Evolutionary conservation across 2,888 invertebrate species (phyloP), one percentile per base, ranked within the genome.

Genomic region (Tetrapedia diversipes): DNA sequence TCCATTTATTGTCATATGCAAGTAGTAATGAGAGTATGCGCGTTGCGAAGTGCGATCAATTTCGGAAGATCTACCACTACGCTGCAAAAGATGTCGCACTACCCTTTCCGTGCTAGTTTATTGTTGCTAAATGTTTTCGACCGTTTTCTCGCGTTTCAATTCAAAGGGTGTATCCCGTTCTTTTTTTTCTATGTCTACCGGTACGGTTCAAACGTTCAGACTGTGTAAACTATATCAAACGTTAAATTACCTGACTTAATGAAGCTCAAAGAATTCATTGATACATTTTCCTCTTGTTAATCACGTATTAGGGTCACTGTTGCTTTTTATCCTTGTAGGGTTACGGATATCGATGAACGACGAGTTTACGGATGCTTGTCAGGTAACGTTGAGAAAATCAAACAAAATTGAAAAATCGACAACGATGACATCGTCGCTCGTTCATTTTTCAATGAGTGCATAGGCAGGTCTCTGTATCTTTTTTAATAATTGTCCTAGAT

Each of bases 21-120:
- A 66, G 59, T 74, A 71, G 83, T 84, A 84, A 84, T 74, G 83
- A 85, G 83, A 85, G 85, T 81, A 53, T 83, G 83, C 85, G 83
- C 79, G 82, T 79, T 80, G 83, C 85, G 83, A 77, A 66, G 81
- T 72, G 71, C 83, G 84, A 84, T 84, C 85, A 84, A 84, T 84
- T 84, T 84, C 83, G 84, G 81, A 81, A 83, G 85, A 85, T 81
- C 81, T 67, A 79, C 79, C 63, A 61, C 39, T 63, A 78, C 75
- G 66, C 64, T 79, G 80, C 79, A 79, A 79, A 84, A 83, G 85
- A 84, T 85, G 84, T 84, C 83, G 85, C 84, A 32, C 76, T 72
- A 56, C 77, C 77, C 76, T 59, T 68, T 27, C 22, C 71, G 49
- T 47, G 66, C 16, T 57, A 56, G 67, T 83, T 84, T 82, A 83